Evolutionary conservation across 1,140 invertebrate species (phyloP).

Genomic region (Lethocerus indicus): DNA sequence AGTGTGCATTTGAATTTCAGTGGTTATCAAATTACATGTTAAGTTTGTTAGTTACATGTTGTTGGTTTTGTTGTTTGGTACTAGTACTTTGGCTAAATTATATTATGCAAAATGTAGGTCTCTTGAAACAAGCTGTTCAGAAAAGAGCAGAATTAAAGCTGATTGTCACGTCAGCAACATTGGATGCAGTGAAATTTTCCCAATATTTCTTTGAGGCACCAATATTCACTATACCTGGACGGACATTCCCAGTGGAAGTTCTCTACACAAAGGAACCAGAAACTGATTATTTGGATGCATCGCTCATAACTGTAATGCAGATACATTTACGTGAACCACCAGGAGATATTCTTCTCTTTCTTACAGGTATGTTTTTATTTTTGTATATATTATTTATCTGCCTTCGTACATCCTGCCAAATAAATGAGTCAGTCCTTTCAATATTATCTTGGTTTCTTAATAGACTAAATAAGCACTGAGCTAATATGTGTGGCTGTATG

Average conservation of each 20-base stretch:
- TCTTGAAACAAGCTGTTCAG: constrained; percentile 79
- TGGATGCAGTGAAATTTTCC: constrained; percentile 97
- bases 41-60: neutral
- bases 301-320: constrained; percentile 97
- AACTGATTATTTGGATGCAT: constrained; percentile 96
- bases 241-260: constrained; percentile 90
- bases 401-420: no score
- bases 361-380: constrained; percentile 19
- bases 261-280: constrained; percentile 98
- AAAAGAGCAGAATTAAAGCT: constrained; percentile 89
- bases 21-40: neutral
- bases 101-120: constrained; percentile 27
- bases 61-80: neutral
- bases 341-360: constrained; percentile 33
- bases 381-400: no score
- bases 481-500: no score
- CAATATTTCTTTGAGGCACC: constrained; percentile 93
- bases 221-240: constrained; percentile 89
- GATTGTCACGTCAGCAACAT: constrained; percentile 95
- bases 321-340: constrained; percentile 97
- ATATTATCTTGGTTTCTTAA: no score
- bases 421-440: no score
- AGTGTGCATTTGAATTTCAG: neutral
- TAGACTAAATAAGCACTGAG: no score
- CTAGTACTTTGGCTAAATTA: neutral